A percentile compares a stretch with the other conserved stretches of the same genome.
Conservation (phyloP, 2,797 vertebrate species). For the Pseudotriccus pelzelni region DNA sequence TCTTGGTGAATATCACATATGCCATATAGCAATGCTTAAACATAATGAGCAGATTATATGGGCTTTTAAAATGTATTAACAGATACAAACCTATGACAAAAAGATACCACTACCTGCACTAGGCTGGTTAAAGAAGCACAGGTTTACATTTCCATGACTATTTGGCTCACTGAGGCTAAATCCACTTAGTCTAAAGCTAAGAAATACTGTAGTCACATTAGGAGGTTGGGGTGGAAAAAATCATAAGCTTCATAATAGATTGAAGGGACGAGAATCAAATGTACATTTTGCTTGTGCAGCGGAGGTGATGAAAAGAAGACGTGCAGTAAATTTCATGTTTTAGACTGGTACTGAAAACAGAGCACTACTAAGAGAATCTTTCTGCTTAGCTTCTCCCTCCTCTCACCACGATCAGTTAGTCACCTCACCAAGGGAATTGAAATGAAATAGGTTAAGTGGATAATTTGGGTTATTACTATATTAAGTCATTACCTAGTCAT, state of each 20-base stretch:
- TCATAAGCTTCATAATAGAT: neutral
- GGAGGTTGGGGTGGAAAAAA: fast-evolving
- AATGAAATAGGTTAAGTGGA: neutral
- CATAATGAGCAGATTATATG: neutral
- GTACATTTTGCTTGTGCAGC: neutral
- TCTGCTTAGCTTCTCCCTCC: neutral
- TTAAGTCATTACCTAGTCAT: neutral
- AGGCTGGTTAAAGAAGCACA: neutral
- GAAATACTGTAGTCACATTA: neutral
- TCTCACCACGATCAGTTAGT: neutral
- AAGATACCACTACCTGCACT: neutral
- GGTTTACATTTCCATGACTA: neutral
- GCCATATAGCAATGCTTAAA: neutral
- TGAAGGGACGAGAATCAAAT: neutral
- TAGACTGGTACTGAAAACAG: neutral
- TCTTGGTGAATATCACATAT: neutral
- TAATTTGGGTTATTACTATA: neutral
- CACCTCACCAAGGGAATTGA: neutral
- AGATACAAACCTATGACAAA: neutral
- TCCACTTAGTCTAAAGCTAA: neutral
- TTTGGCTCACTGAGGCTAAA: neutral
- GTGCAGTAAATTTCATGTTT: neutral
- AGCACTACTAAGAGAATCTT: neutral
- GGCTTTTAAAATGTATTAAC: neutral
- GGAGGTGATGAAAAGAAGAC: neutral